phyloP scores from a whole-genome alignment of 2,888 invertebrate genomes.

The Amitus sp. region DNA sequence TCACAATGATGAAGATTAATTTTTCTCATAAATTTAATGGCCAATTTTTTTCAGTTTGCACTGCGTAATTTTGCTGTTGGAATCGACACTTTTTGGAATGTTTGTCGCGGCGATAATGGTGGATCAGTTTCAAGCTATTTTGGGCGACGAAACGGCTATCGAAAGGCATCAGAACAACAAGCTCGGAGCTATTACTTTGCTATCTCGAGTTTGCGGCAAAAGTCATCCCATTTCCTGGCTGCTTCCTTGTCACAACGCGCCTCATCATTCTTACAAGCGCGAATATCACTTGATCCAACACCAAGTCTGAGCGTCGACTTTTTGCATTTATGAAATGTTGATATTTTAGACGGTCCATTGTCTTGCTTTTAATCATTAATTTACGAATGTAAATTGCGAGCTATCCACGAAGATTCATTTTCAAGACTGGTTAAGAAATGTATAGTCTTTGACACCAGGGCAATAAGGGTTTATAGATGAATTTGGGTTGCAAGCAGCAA shows the following conservation, averaged over 20 bases:
- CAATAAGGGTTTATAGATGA: too few relatives aligned
- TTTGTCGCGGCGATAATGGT: constrained; percentile 88
- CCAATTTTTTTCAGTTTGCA: constrained; percentile 73
- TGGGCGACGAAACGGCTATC: constrained; percentile 85
- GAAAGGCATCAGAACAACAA: constrained; percentile 78
- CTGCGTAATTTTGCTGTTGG: constrained; percentile 82
- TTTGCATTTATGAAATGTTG: too few relatives aligned
- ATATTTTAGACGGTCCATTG: not conserved
- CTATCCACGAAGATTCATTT: too few relatives aligned
- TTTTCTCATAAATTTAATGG: too few relatives aligned
- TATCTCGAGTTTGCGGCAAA: constrained; percentile 83
- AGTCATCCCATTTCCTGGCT: constrained; percentile 79
- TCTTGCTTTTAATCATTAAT: too few relatives aligned
- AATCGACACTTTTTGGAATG: constrained; percentile 85
- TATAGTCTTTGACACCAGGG: too few relatives aligned
- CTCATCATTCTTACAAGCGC: constrained; percentile 58
- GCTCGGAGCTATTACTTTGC: constrained; percentile 72
- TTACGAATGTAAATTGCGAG: too few relatives aligned
- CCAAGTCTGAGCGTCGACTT: too few relatives aligned
- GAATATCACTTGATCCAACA: constrained; percentile 61
- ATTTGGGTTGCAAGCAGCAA: too few relatives aligned
- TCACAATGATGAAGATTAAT: too few relatives aligned
- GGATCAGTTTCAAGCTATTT: constrained; percentile 86
- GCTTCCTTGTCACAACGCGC: constrained; percentile 71
- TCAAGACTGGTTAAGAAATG: too few relatives aligned